Evolutionary conservation across 2,113 vertebrate genomes (phyloP).

Genomic region (Oncorhynchus gorbuscha): DNA sequence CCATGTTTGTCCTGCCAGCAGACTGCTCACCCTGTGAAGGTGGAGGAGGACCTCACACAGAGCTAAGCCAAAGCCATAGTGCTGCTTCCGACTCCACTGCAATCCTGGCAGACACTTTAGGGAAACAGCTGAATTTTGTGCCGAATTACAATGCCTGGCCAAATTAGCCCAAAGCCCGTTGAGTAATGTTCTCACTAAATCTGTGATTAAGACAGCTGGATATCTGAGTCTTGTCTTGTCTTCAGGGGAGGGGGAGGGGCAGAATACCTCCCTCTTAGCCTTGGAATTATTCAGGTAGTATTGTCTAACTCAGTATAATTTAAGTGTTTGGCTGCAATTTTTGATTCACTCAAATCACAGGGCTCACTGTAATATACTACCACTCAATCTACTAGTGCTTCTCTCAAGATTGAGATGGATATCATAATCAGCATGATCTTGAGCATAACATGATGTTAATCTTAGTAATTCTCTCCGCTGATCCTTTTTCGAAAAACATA

Average conservation of each 20-base stretch:
- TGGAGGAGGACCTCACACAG: constrained; percentile 38
- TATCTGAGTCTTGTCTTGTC: background rate
- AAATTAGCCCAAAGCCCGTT: background rate
- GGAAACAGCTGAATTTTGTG: background rate
- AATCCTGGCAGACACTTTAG: constrained; percentile 2
- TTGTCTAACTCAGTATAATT: too few relatives aligned
- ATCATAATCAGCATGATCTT: too few relatives aligned
- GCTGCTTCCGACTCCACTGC: constrained; percentile 9
- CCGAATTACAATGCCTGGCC: background rate
- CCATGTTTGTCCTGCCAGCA: constrained; percentile 34
- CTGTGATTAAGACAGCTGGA: constrained; percentile 14
- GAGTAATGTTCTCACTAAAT: constrained; percentile 7
- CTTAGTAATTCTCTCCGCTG: too few relatives aligned
- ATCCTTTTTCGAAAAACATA: too few relatives aligned
- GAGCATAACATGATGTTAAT: too few relatives aligned
- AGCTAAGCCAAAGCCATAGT: constrained; percentile 13
- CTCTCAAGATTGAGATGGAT: too few relatives aligned
- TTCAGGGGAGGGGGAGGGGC: background rate
- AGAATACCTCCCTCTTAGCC: background rate
- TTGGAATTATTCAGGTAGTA: background rate
- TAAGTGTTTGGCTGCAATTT: too few relatives aligned
- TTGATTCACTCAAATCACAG: too few relatives aligned
- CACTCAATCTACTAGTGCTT: too few relatives aligned
- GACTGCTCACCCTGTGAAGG: constrained; percentile 7
- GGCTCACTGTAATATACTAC: too few relatives aligned